phyloP scores from a whole-genome alignment of 1,140 invertebrate genomes.

The Arctopsyche grandis region DNA sequence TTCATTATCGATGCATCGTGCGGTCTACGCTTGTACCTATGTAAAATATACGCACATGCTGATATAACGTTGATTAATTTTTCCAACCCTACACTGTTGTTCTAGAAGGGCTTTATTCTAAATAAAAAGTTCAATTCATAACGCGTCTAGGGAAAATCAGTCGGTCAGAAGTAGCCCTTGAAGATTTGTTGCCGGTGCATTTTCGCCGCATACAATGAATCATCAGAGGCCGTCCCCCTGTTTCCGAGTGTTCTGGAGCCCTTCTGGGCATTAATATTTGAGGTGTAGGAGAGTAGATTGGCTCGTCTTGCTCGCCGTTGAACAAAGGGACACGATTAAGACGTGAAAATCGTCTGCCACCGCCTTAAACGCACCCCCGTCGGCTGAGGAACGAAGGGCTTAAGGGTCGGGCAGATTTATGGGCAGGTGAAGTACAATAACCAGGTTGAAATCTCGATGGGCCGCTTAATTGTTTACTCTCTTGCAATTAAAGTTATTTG shows the following conservation, averaged over 20 bases:
- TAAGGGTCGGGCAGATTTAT: conserved; percentile 41
- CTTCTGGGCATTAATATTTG: conserved; percentile 48
- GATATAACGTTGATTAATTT: neutral
- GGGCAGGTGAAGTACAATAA: conserved; percentile 34
- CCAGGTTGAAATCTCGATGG: conserved; percentile 7
- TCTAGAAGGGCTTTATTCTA: no score
- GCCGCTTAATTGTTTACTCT: conserved; percentile 13
- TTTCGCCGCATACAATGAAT: conserved; percentile 21
- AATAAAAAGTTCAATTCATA: no score
- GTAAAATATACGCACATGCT: neutral
- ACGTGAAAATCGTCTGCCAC: conserved; percentile 45
- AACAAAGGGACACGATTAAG: conserved; percentile 54
- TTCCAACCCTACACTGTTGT: no score
- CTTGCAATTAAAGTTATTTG: neutral
- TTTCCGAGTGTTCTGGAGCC: neutral
- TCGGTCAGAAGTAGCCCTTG: neutral
- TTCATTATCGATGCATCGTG: conserved; percentile 24
- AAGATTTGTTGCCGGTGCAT: conserved; percentile 27
- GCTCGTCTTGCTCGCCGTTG: neutral
- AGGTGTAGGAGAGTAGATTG: conserved; percentile 35
- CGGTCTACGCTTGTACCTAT: neutral
- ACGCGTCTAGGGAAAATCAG: no score
- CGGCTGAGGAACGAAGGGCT: neutral
- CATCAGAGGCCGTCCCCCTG: conserved; percentile 1
- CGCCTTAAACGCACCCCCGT: no score